phyloP scores from a whole-genome alignment of 1,140 invertebrate species.

The Agraylea sexmaculata region DNA sequence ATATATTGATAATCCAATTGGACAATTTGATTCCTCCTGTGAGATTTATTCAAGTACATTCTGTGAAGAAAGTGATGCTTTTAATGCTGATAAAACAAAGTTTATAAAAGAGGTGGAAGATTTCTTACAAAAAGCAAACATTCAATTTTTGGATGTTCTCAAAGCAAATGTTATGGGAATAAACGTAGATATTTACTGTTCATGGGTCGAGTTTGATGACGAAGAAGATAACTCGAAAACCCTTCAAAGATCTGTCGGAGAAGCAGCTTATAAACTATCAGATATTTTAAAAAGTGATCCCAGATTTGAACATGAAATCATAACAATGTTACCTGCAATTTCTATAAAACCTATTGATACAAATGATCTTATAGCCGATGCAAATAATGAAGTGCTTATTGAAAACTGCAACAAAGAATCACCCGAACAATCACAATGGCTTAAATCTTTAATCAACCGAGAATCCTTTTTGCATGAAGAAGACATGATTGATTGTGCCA shows the following conservation, averaged over 20 bases:
- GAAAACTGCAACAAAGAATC: constrained; percentile 3
- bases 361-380: constrained; percentile 10
- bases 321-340: constrained; percentile 11
- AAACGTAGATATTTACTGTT: constrained; percentile 15
- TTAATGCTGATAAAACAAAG: constrained; percentile 6
- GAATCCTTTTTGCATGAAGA: constrained; percentile 15
- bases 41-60: constrained; percentile 14
- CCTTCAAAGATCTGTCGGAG: constrained; percentile 15
- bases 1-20: constrained; percentile 6
- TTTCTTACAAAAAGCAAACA: constrained; percentile 12
- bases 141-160: constrained; percentile 5
- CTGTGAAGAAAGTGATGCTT: constrained; percentile 5
- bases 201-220: constrained; percentile 12
- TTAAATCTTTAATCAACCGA: constrained; percentile 10
- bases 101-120: constrained; percentile 6
- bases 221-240: constrained; percentile 9
- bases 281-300: constrained; percentile 10
- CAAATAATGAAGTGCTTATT: constrained; percentile 9
- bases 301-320: constrained; percentile 13
- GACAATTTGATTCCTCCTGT: neutral
- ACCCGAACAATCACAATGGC: constrained; percentile 12
- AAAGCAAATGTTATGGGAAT: constrained; percentile 13
- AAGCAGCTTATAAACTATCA: constrained; percentile 13
- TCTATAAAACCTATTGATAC: constrained; percentile 12
- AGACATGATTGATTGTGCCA: constrained; percentile 11